These are phyloP conservation scores for Pangasius djambal DNA, from an alignment of 2,797 vertebrate genomes.

Conservation along the genomic window DNA sequence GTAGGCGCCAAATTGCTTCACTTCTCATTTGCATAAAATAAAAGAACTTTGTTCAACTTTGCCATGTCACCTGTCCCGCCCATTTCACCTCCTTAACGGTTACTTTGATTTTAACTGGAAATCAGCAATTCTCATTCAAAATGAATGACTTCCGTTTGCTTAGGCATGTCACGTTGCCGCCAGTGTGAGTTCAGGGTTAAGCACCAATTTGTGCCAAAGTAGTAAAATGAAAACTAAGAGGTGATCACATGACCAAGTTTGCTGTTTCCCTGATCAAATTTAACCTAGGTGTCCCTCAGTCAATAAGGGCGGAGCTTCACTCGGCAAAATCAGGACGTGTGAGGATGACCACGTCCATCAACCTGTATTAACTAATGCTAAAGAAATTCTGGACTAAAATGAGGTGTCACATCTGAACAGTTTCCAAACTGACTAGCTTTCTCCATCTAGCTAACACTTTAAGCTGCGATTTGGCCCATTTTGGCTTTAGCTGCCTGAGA, in stretches of 20 bases:
- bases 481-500: constrained; percentile 71
- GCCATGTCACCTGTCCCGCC: neutral
- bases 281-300: neutral
- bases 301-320: constrained; percentile 11
- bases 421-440: constrained; percentile 25
- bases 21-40: neutral
- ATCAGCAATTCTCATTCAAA: neutral
- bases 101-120: neutral
- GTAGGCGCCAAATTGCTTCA: neutral
- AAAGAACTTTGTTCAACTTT: neutral
- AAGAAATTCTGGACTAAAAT: constrained; percentile 3
- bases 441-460: neutral
- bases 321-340: neutral
- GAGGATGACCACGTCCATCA: neutral
- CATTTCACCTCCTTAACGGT: neutral
- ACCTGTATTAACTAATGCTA: neutral
- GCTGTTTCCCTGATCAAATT: neutral
- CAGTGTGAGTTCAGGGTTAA: neutral
- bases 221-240: neutral
- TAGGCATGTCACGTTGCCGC: neutral
- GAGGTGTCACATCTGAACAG: neutral
- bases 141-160: neutral
- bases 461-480: constrained; percentile 52
- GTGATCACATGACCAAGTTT: too few relatives aligned
- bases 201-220: neutral